A percentile compares a stretch with the other conserved stretches of the same genome.
phyloP scores from a whole-genome alignment of 2,113 vertebrate species.

The Jaculus jaculus region DNA sequence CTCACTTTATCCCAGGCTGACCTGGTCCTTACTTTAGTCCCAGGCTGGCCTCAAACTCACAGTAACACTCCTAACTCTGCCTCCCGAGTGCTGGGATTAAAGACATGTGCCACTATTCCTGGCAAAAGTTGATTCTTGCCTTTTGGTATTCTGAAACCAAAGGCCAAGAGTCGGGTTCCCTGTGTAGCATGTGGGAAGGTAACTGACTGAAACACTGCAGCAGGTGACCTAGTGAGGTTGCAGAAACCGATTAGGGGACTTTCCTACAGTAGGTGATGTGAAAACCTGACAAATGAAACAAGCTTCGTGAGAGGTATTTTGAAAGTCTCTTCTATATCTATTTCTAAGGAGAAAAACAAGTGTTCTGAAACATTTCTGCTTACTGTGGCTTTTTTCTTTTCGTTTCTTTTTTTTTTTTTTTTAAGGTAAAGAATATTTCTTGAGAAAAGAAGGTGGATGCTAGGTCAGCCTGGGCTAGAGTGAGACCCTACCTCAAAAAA shows the following conservation, averaged over 20 bases:
- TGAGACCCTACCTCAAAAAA: no score
- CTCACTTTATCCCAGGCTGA: no score
- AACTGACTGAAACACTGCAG: background rate
- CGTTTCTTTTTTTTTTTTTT: no score
- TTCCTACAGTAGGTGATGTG: background rate
- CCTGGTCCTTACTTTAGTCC: no score
- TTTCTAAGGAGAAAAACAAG: conserved; percentile 9
- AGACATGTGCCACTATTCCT: no score
- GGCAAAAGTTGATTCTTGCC: background rate
- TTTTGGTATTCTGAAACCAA: conserved; percentile 43
- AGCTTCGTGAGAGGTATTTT: background rate
- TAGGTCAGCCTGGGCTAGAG: no score
- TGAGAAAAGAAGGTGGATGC: no score
- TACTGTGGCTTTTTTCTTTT: no score
- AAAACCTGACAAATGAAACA: background rate
- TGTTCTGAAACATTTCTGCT: background rate
- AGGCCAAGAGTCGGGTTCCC: background rate
- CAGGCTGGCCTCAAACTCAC: no score
- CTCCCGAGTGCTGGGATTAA: no score
- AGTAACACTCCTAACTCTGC: no score
- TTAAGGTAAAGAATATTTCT: no score
- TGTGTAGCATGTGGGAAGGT: background rate
- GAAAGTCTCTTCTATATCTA: background rate
- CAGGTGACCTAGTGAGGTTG: background rate
- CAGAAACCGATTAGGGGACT: background rate